phyloP scores from a whole-genome alignment of 1,140 invertebrate species.

The Euura lappo region DNA sequence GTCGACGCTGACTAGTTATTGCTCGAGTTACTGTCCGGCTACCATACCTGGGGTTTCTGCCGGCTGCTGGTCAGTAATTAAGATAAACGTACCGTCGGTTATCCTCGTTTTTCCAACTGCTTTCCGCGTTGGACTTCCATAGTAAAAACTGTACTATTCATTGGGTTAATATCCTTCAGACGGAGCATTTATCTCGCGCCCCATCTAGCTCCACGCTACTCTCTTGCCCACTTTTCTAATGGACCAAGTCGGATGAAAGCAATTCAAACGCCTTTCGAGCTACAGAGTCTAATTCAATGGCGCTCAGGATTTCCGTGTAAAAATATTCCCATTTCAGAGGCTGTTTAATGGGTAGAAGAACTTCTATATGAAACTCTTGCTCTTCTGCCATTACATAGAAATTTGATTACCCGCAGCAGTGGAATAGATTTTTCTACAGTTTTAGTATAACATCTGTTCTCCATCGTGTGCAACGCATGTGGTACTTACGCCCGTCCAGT shows the following conservation, averaged over 20 bases:
- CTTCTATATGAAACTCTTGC: too few species aligned
- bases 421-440: too few species aligned
- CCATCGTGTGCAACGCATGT: too few species aligned
- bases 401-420: too few species aligned
- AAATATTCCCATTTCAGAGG: background rate
- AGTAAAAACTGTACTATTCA: background rate
- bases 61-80: background rate
- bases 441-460: too few species aligned
- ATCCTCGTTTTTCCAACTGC: background rate
- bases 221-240: background rate
- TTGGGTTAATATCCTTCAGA: background rate
- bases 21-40: background rate
- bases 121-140: slow-evolving; percentile 1
- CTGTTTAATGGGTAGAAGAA: background rate
- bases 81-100: background rate
- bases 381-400: too few species aligned
- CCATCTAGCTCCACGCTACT: background rate
- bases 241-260: background rate
- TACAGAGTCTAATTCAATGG: background rate
- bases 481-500: slow-evolving; percentile 8
- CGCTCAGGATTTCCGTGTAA: background rate
- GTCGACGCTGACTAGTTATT: background rate
- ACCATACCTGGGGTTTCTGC: background rate
- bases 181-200: background rate
- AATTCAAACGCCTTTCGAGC: background rate